A percentile compares a stretch with the other conserved stretches of the same genome.
phyloP scores from a whole-genome alignment of 1,140 invertebrate species.

The Drosophila bipectinata region DNA sequence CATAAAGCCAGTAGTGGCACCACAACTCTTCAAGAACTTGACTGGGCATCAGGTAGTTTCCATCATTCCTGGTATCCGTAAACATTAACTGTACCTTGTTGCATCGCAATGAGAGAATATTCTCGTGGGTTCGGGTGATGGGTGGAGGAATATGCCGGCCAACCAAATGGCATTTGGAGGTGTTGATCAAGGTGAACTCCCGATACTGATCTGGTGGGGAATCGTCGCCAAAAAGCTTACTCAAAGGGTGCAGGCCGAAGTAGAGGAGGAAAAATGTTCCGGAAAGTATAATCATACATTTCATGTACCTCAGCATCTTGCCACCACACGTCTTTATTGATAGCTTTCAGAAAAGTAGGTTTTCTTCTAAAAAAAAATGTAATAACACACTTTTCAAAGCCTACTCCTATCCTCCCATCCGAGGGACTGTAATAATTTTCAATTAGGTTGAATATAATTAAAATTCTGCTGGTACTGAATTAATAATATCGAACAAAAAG shows the following conservation, averaged over 20 bases:
- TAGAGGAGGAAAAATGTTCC: constrained; percentile 17
- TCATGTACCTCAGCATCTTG: constrained; percentile 7
- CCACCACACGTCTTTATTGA: background rate
- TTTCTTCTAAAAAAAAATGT: background rate
- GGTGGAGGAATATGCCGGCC: background rate
- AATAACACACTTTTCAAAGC: background rate
- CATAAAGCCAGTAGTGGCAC: constrained; percentile 14
- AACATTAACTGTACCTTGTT: constrained; percentile 1
- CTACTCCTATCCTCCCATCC: background rate
- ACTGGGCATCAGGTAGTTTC: constrained; percentile 8
- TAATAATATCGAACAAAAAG: constrained; percentile 20
- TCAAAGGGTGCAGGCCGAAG: constrained; percentile 11
- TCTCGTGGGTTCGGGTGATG: background rate
- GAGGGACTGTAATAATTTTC: background rate
- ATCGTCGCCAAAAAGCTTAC: background rate
- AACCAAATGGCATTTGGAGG: constrained; percentile 23
- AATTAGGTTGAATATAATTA: constrained; percentile 28
- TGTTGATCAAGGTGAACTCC: constrained; percentile 37
- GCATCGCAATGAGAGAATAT: constrained; percentile 2
- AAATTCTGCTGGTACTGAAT: constrained; percentile 44
- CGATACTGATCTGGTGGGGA: background rate
- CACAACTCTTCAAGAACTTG: background rate
- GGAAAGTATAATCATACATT: constrained; percentile 5
- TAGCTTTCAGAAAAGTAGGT: background rate
- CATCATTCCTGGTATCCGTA: background rate